Evolutionary conservation across 2,113 vertebrate species (phyloP).

Genomic region (Phyllopteryx taeniolatus): DNA sequence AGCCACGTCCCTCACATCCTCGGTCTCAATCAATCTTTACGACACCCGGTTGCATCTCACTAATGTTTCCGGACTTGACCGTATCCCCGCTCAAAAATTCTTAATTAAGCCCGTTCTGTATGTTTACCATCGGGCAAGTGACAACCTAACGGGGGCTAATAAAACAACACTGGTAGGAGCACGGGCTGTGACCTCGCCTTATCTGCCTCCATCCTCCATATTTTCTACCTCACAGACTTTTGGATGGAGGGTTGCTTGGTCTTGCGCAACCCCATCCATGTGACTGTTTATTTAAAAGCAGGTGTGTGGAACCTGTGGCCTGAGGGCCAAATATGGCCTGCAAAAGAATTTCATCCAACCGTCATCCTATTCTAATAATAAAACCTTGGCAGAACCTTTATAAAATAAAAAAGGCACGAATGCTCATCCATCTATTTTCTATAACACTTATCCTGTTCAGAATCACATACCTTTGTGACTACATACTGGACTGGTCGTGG

Average conservation of each 20-base stretch:
- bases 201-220: slow-evolving; percentile 65
- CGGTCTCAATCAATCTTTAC: slow-evolving; percentile 82
- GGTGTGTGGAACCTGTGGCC: background rate
- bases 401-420: too few species aligned
- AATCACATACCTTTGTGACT: too few species aligned
- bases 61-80: slow-evolving; percentile 83
- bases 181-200: slow-evolving; percentile 62
- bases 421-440: too few species aligned
- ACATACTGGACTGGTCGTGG: too few species aligned
- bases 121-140: slow-evolving; percentile 78
- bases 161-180: slow-evolving; percentile 68
- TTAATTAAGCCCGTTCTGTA: slow-evolving; percentile 78
- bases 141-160: slow-evolving; percentile 78
- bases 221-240: slow-evolving; percentile 68
- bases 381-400: too few species aligned
- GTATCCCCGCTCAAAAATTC: slow-evolving; percentile 79
- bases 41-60: slow-evolving; percentile 79
- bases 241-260: slow-evolving; percentile 44
- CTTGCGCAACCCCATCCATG: slow-evolving; percentile 41
- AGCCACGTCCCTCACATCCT: slow-evolving; percentile 67
- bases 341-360: background rate
- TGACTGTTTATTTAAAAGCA: slow-evolving; percentile 48
- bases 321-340: background rate
- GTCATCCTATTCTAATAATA: background rate
- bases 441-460: too few species aligned